Percentiles rank a stretch among this genome's conserved stretches.
These are phyloP conservation scores for Batillaria attramentaria DNA, from an alignment of 1,140 invertebrate genomes.

Conservation along the genomic window DNA sequence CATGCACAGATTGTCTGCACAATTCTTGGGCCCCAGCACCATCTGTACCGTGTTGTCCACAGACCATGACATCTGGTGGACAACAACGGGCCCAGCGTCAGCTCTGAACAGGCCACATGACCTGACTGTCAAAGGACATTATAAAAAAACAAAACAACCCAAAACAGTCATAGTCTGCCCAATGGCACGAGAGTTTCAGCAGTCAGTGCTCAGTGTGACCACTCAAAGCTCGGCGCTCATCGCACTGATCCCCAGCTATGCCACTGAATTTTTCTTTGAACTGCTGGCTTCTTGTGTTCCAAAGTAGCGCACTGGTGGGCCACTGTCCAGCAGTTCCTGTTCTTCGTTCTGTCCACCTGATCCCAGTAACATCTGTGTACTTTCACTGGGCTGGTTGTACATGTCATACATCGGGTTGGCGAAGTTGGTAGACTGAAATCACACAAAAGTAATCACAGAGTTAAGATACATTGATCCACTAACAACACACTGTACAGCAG, in stretches of 20 bases:
- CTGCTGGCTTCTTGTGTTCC: conserved; percentile 21
- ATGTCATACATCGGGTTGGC: conserved; percentile 89
- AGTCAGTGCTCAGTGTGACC: background rate
- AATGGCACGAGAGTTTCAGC: background rate
- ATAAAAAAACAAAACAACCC: background rate
- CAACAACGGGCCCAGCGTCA: background rate
- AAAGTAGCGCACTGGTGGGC: conserved; percentile 48
- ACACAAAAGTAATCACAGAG: conserved; percentile 44
- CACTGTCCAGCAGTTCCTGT: conserved; percentile 72
- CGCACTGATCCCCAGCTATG: conserved; percentile 10
- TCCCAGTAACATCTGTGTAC: conserved; percentile 53
- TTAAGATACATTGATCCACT: background rate
- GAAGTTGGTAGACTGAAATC: conserved; percentile 80
- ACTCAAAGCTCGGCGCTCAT: background rate
- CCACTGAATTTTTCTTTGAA: conserved; percentile 11
- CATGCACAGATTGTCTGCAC: too few species aligned
- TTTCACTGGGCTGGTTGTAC: conserved; percentile 77
- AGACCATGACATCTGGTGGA: background rate
- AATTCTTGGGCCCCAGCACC: too few species aligned
- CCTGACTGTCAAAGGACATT: background rate
- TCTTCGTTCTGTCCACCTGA: conserved; percentile 73
- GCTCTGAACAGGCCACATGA: background rate
- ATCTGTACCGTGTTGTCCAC: too few species aligned
- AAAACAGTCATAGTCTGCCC: background rate
- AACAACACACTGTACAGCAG: background rate